A percentile compares a stretch with the other conserved stretches of the same genome.
Evolutionary conservation across 2,797 vertebrate genomes (phyloP).

Genomic region (Pangasius sanitwongsei): DNA sequence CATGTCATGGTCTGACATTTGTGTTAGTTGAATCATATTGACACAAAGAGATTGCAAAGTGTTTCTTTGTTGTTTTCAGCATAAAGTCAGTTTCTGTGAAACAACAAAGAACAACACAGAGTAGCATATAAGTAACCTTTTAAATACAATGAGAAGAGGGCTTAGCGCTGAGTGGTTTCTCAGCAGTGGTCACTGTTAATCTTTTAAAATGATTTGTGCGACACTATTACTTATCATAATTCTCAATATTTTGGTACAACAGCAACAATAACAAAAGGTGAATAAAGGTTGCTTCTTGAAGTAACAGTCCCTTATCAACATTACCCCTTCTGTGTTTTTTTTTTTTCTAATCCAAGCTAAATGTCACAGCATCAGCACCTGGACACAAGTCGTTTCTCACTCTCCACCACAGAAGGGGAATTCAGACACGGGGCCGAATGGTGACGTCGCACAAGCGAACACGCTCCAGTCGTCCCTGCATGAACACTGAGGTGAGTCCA

Average conservation of each 20-base stretch:
- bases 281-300: not conserved
- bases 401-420: conserved; percentile 51
- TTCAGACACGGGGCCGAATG: conserved; percentile 34
- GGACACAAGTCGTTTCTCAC: conserved; percentile 35
- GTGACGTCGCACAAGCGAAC: not conserved
- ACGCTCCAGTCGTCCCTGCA: not conserved
- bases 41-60: not conserved
- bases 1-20: conserved; percentile 9
- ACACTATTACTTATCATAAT: not conserved
- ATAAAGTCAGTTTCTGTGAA: not conserved
- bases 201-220: not conserved
- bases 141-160: not conserved
- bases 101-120: not conserved
- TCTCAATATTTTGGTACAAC: no score
- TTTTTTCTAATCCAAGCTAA: conserved; percentile 37
- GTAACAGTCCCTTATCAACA: not conserved
- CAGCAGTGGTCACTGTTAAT: not conserved
- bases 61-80: not conserved
- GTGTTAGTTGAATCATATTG: conserved; percentile 12
- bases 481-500: not conserved
- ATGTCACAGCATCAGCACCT: conserved; percentile 46
- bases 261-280: not conserved
- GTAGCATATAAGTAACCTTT: not conserved
- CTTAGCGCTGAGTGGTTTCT: not conserved
- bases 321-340: not conserved